Evolutionary conservation across 2,888 invertebrate genomes (phyloP).

Genomic region (Cantharis flavilabris): DNA sequence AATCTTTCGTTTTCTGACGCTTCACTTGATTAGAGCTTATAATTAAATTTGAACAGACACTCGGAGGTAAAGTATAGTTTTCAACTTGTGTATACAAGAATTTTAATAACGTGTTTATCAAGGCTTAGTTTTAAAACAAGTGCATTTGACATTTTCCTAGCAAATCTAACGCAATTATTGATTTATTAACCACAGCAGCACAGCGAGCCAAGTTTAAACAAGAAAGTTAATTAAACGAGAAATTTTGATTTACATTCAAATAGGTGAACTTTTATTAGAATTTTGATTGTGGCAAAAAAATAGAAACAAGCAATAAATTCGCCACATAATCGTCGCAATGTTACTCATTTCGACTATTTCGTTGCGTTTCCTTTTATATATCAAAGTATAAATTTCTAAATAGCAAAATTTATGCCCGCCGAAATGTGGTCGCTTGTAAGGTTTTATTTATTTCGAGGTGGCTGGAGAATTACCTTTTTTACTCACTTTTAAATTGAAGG

Average conservation of each 20-base stretch:
- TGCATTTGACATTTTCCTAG: constrained; percentile 19
- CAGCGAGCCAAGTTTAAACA: constrained; percentile 13
- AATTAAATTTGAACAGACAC: constrained; percentile 15
- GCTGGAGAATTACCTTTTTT: not conserved
- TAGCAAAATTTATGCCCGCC: constrained; percentile 21
- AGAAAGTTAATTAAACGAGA: constrained; percentile 21
- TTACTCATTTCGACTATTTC: constrained; percentile 9
- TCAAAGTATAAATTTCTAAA: constrained; percentile 28
- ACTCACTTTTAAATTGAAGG: not conserved
- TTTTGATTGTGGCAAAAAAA: not conserved
- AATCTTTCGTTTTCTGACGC: constrained; percentile 13
- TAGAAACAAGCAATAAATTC: not conserved
- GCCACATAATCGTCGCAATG: constrained; percentile 6
- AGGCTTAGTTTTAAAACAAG: constrained; percentile 6
- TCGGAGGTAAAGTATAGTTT: constrained; percentile 14
- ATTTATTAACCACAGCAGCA: constrained; percentile 18
- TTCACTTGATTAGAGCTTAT: constrained; percentile 14
- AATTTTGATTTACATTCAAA: constrained; percentile 17
- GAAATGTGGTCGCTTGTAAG: constrained; percentile 12
- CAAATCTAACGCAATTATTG: constrained; percentile 24
- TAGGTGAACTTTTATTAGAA: not conserved
- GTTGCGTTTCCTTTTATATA: constrained; percentile 16
- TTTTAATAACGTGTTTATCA: constrained; percentile 24
- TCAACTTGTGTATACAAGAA: constrained; percentile 8
- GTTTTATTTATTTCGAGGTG: constrained; percentile 19